A percentile compares a stretch with the other conserved stretches of the same genome.
Conservation (phyloP, 2,797 vertebrate species). For the Sphaeramia orbicularis region DNA sequence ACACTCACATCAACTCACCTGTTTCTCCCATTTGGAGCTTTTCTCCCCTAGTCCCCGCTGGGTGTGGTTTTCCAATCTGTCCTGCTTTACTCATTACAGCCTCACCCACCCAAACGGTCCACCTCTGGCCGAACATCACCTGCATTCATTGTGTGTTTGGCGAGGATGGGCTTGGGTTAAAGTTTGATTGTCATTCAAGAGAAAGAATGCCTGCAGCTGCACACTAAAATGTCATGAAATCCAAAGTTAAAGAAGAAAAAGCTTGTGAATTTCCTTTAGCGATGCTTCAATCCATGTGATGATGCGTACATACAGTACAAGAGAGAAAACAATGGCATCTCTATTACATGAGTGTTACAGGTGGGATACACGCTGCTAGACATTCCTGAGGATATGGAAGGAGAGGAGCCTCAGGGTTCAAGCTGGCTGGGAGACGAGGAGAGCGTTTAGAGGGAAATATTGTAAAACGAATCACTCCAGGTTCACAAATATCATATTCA, state of each 20-base stretch:
- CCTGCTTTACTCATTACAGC: slow-evolving; percentile 72
- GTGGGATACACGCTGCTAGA: slow-evolving; percentile 51
- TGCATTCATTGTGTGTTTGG: slow-evolving; percentile 20
- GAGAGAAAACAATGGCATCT: slow-evolving; percentile 41
- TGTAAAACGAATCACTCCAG: not conserved
- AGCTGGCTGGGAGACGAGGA: slow-evolving; percentile 27
- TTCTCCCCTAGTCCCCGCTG: slow-evolving; percentile 52
- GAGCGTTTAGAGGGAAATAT: not conserved
- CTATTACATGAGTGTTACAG: slow-evolving; percentile 32
- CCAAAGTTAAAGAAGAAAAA: not conserved
- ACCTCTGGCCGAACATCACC: slow-evolving; percentile 51
- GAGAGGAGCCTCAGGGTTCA: slow-evolving; percentile 38
- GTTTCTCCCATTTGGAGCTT: slow-evolving; percentile 75
- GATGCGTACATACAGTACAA: slow-evolving; percentile 40
- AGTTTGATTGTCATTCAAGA: slow-evolving; percentile 51
- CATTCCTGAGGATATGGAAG: slow-evolving; percentile 70
- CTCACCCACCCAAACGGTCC: slow-evolving; percentile 32
- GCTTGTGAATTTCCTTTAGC: slow-evolving; percentile 32
- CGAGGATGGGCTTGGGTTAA: slow-evolving; percentile 29
- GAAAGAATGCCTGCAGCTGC: slow-evolving; percentile 27
- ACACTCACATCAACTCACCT: slow-evolving; percentile 63
- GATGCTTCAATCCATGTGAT: slow-evolving; percentile 8
- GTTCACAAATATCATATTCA: too few relatives aligned
- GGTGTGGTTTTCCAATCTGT: slow-evolving; percentile 74
- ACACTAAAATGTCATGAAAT: slow-evolving; percentile 19